These are phyloP conservation scores for Oncopeltus fasciatus DNA, from an alignment of 1,140 invertebrate genomes.

Conservation along the genomic window DNA sequence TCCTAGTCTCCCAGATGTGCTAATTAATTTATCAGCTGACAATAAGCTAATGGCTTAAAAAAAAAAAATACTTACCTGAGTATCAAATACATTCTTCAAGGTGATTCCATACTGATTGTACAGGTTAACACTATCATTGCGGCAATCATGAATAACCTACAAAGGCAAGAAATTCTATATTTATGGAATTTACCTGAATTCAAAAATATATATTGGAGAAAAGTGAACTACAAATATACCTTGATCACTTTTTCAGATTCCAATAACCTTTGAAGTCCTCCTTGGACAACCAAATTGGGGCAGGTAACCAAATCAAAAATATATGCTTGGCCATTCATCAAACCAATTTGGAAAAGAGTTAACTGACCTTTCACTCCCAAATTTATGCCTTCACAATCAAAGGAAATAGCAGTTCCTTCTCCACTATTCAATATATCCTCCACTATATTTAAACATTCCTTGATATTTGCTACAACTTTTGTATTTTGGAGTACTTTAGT, in stretches of 20 bases:
- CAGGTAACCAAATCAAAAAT: conserved; percentile 82
- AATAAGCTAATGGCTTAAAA: background rate
- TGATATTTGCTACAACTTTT: conserved; percentile 56
- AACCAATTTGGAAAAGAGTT: conserved; percentile 75
- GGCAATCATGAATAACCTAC: conserved; percentile 86
- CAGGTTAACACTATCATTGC: conserved; percentile 80
- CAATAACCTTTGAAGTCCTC: conserved; percentile 62
- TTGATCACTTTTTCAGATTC: conserved; percentile 73
- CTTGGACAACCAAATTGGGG: conserved; percentile 60
- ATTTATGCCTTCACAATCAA: conserved; percentile 86
- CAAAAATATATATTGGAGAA: background rate
- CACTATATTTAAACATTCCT: conserved; percentile 60
- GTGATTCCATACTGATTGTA: conserved; percentile 76
- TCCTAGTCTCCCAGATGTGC: too few species aligned
- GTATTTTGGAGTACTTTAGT: conserved; percentile 64
- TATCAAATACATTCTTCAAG: conserved; percentile 84
- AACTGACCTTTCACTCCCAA: conserved; percentile 67
- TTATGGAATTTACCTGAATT: background rate
- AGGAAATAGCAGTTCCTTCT: conserved; percentile 47
- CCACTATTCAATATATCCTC: conserved; percentile 53
- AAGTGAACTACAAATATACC: conserved; percentile 33
- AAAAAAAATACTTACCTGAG: conserved; percentile 48
- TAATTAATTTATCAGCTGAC: too few species aligned
- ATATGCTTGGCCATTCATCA: conserved; percentile 58
- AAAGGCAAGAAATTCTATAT: conserved; percentile 23